phyloP scores from a whole-genome alignment of 1,140 invertebrate genomes.

The Rhyzopertha dominica region DNA sequence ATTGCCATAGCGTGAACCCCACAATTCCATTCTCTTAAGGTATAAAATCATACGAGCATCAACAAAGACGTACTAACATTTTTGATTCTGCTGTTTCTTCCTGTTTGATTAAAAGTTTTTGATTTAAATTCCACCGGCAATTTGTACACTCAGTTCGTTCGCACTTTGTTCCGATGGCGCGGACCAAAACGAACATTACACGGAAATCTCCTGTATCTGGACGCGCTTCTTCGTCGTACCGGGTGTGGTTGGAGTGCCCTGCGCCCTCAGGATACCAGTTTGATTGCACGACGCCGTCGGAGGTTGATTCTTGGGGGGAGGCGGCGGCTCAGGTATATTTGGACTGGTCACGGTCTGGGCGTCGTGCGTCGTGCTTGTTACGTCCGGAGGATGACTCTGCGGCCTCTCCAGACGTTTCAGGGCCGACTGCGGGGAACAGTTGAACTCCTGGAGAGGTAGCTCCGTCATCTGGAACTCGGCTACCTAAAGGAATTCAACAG shows the following conservation, averaged over 20 bases:
- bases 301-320: conserved; percentile 56
- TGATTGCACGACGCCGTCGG: conserved; percentile 45
- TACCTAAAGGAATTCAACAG: no score
- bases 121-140: no score
- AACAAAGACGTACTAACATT: no score
- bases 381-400: conserved; percentile 50
- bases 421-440: conserved; percentile 54
- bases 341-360: conserved; percentile 49
- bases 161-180: no score
- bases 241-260: conserved; percentile 49
- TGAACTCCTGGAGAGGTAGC: conserved; percentile 60
- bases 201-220: conserved; percentile 83
- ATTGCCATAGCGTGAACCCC: no score
- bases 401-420: conserved; percentile 51
- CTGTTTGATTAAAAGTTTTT: no score
- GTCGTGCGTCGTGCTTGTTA: conserved; percentile 44
- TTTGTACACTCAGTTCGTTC: no score
- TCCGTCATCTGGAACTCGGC: conserved; percentile 64
- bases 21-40: no score
- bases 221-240: conserved; percentile 77
- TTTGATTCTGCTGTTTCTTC: no score
- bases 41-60: no score
- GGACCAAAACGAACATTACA: conserved; percentile 54
- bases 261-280: conserved; percentile 58
- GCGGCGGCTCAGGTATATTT: conserved; percentile 61